phyloP scores from a whole-genome alignment of 2,797 vertebrate genomes.

The Rhinella marina region DNA sequence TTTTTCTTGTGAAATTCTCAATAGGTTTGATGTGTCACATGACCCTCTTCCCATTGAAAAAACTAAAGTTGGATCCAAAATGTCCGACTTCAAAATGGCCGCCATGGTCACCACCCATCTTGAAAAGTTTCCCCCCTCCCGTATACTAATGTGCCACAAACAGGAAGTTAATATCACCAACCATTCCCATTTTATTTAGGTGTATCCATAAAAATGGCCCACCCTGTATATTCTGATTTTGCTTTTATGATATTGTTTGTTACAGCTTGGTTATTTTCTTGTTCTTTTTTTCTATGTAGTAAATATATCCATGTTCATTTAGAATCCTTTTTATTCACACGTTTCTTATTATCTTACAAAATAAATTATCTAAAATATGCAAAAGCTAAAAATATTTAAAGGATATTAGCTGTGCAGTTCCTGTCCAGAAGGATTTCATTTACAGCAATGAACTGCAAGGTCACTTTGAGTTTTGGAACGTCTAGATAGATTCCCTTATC shows the following conservation, averaged over 20 bases:
- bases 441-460: conserved; percentile 1
- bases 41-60: no score
- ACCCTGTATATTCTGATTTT: no score
- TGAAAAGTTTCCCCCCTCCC: no score
- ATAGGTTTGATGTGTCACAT: no score
- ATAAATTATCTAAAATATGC: neutral
- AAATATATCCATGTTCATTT: neutral
- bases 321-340: neutral
- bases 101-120: no score
- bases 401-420: neutral
- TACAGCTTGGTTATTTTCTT: neutral
- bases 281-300: neutral
- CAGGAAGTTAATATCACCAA: no score
- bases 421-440: conserved; percentile 19
- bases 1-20: no score
- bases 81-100: no score
- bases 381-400: neutral
- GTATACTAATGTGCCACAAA: no score
- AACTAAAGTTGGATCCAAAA: no score
- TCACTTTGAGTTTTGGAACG: conserved; percentile 30
- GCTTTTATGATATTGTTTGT: neutral
- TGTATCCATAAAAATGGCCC: no score
- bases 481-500: conserved; percentile 11
- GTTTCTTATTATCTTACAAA: neutral
- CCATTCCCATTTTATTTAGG: no score